These are phyloP conservation scores for Copidosoma aretas DNA, from an alignment of 2,888 invertebrate species.

Conservation along the genomic window DNA sequence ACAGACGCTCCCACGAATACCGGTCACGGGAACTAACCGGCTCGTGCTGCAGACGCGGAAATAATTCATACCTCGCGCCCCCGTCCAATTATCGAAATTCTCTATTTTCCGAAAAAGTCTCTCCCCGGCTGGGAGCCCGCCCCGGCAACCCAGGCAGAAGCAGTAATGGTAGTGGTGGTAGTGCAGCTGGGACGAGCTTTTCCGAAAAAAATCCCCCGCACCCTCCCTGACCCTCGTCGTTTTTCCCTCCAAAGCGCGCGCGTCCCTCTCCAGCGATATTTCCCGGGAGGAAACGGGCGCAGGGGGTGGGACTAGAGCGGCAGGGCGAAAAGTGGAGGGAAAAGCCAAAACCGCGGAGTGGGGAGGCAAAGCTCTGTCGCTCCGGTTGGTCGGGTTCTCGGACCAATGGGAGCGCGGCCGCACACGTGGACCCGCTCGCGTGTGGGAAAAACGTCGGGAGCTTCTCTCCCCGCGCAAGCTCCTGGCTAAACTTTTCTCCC, in stretches of 20 bases:
- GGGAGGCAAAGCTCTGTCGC: constrained; percentile 18
- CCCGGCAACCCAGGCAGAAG: background rate
- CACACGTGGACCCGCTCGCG: too few species aligned
- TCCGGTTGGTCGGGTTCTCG: constrained; percentile 44
- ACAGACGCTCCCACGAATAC: background rate
- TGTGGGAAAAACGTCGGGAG: constrained; percentile 55
- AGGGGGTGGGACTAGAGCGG: constrained; percentile 9
- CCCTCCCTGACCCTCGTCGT: constrained; percentile 5
- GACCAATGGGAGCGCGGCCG: constrained; percentile 50
- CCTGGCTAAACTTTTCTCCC: constrained; percentile 36
- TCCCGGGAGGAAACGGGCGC: constrained; percentile 8
- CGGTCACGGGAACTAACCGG: background rate
- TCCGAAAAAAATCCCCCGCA: constrained; percentile 14
- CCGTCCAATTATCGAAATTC: constrained; percentile 35
- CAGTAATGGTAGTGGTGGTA: background rate
- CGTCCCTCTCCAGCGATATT: constrained; percentile 6
- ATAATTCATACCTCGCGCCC: constrained; percentile 16
- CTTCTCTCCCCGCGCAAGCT: constrained; percentile 51
- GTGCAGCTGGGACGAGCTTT: background rate
- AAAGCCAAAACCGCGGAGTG: background rate
- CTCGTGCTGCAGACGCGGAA: constrained; percentile 4
- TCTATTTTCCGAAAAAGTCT: constrained; percentile 34
- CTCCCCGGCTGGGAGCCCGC: constrained; percentile 8
- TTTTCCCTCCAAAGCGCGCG: constrained; percentile 17
- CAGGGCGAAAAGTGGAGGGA: constrained; percentile 14